Evolutionary conservation across 2,888 invertebrate species (phyloP), one percentile per base, ranked within the genome.

Genomic region (Euphydryas editha): DNA sequence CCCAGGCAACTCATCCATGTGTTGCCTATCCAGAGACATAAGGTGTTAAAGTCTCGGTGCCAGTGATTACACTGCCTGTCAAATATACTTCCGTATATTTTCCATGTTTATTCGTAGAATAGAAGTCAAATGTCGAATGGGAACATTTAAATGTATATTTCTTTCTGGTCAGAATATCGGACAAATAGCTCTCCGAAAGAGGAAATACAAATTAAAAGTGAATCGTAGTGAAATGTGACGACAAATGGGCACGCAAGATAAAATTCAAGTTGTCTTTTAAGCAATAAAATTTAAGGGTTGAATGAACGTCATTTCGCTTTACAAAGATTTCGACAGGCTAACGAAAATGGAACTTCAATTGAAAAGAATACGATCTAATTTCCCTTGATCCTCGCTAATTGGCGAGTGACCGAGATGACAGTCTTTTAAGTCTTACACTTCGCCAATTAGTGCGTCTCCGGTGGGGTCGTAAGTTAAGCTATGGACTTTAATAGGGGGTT

Each of bases 321-420:
- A 39, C 11, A 37, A 17, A 20, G 44, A 44, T 54, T 36, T 36
- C n/a, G 24, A 15, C 39, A 17, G 21, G 36, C 39, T 6, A 60
- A 62, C 55, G 47, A 62, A 65, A 69, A 58, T 51, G 37, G 42
- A 42, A 46, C 79, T 81, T 81, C 80, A 81, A 80, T 75, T 76
- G 70, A 66, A 63, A 71, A 65, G 55, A 70, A 71, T 73, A 81
- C 75, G 79, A 79, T 80, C 76, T 80, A 78, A 81, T 83, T 84
- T 84, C 66, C 75, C 72, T 75, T 75, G 77, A 79, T 76, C 75
- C 75, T 63, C 73, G 67, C 74, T 83, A 83, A 84, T 84, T 83
- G 64, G n/a, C 15, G 80, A 79, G 78, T 77, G 75, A 78, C 73
- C 70, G 65, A 65, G 76, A 75, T 80, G 83, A 77, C 78, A 76